Conservation (phyloP, 2,797 vertebrate species). For the Myotis planiceps region DNA sequence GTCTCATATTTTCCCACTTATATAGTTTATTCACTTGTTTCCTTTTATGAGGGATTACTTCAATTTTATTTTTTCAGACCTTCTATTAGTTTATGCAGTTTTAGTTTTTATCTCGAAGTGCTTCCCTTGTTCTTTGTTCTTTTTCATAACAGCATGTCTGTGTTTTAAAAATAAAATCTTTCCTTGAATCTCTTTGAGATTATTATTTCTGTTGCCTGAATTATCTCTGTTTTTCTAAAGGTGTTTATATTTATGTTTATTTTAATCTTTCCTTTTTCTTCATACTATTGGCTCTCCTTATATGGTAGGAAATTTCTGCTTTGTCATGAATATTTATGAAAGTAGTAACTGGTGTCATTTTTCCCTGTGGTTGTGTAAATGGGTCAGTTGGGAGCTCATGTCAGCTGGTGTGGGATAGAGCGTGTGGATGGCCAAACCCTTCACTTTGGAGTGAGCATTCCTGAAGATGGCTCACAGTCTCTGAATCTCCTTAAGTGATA, state of each 20-base stretch:
- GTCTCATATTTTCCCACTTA: background rate
- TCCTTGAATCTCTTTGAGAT: background rate
- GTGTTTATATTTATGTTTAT: background rate
- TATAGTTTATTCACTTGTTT: background rate
- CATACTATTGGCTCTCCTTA: background rate
- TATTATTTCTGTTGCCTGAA: background rate
- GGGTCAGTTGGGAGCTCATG: background rate
- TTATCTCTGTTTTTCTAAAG: background rate
- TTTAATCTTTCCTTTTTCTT: constrained; percentile 6
- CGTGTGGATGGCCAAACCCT: background rate
- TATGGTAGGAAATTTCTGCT: background rate
- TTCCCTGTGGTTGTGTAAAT: background rate
- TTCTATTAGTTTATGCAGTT: background rate
- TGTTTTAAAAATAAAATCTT: constrained; percentile 6
- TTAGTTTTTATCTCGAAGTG: background rate
- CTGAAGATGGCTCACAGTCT: background rate
- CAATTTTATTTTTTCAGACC: background rate
- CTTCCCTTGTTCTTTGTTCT: background rate
- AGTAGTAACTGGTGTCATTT: background rate
- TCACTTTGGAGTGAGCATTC: background rate
- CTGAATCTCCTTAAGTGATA: background rate
- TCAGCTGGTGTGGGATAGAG: background rate
- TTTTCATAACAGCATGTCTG: background rate
- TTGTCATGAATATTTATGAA: background rate
- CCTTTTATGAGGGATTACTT: background rate